Base-by-base conservation (phyloP, 2,888 invertebrate species). In the Drosophila tripunctata region DNA sequence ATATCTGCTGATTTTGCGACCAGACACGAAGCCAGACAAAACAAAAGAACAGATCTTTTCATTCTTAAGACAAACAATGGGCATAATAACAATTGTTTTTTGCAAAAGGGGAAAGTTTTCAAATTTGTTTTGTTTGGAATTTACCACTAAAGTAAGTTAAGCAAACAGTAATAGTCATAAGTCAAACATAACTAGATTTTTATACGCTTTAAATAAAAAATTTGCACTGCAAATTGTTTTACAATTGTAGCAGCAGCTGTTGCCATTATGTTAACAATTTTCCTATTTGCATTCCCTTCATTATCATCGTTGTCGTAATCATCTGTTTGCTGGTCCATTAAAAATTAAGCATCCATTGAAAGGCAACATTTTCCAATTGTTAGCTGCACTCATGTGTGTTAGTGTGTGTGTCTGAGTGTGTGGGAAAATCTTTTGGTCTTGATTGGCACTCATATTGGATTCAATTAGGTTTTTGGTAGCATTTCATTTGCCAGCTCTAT, bases 301-400 rank as follows among this genome's bases (percentile, higher is more conserved):
- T 6, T 27, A 36, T 22, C 50, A 22, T n/a, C 40, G 10, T 5
- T 10, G 22, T 31, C 3, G 7, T 35, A 10, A 31, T 57, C 33
- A 40, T 35, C 19, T 30, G 36, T 35, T 45, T 51, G 52, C 17
- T 35, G 41, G 48, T 44, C 36, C 75, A 77, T 78, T 75, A 47
- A 63, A 67, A 71, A 56, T 61, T 40, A 61, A 67, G 24, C 52
- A 58, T 48, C 58, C 69, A 63, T 48, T 65, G 58, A 62, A 69
- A 35, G 30, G 66, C 70, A 83, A 72, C 75, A 80, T 83, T 75
- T 52, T 66, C 75, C 72, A 67, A 75, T 71, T 76, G 78, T 60
- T 64, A 54, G 31, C 43, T 67, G 47, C 47, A 38, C 1, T 6
- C 27, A 7, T 24, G 8, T 24, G n/a, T 43, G 17, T 40, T 30